Conservation (phyloP, 1,140 invertebrate genomes). For the Mamestra configurata region DNA sequence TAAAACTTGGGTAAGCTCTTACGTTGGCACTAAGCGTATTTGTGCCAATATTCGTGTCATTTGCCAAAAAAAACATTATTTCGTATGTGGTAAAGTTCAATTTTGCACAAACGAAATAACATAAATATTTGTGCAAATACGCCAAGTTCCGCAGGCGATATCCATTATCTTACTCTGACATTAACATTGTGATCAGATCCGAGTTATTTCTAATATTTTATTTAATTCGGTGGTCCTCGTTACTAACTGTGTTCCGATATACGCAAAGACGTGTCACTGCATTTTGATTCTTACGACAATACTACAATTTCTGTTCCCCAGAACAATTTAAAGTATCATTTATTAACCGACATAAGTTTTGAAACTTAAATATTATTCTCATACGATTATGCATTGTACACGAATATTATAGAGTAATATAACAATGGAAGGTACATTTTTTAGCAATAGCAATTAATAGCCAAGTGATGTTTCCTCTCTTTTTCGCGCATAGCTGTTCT, state of each 20-base stretch:
- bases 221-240: conserved; percentile 46
- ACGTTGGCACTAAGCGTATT: background rate
- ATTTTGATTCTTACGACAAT: conserved; percentile 17
- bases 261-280: conserved; percentile 20
- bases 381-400: conserved; percentile 35
- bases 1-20: conserved; percentile 19
- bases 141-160: background rate
- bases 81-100: background rate
- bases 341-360: background rate
- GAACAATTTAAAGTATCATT: conserved; percentile 1
- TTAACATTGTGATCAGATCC: conserved; percentile 33
- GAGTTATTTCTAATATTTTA: conserved; percentile 24
- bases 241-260: conserved; percentile 25
- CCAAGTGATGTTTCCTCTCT: background rate
- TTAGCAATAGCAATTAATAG: background rate
- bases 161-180: conserved; percentile 4
- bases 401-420: conserved; percentile 34
- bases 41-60: background rate
- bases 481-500: background rate
- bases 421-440: background rate
- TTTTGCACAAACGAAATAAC: background rate
- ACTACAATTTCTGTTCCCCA: conserved; percentile 7
- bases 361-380: background rate
- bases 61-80: background rate
- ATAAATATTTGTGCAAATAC: background rate